Conservation (phyloP, 1,140 invertebrate species). For the Portunus trituberculatus region DNA sequence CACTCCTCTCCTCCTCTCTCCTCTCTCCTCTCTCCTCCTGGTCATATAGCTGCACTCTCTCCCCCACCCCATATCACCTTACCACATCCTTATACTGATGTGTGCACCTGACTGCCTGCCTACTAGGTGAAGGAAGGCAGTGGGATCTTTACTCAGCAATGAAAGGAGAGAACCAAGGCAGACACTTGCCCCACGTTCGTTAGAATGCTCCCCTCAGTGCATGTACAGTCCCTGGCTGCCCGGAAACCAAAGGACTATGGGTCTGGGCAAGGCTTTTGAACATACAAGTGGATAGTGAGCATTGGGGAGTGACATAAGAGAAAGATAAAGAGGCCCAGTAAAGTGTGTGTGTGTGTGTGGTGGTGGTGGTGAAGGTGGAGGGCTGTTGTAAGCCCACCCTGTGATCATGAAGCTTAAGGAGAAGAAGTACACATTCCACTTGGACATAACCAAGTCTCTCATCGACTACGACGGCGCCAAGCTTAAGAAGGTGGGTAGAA, state of each 20-base stretch:
- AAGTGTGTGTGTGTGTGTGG: not conserved
- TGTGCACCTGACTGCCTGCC: too few species aligned
- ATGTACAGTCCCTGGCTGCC: not conserved
- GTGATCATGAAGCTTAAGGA: constrained; percentile 76
- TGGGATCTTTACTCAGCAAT: too few species aligned
- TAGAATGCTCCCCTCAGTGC: not conserved
- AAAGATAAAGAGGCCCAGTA: not conserved
- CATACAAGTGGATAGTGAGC: not conserved
- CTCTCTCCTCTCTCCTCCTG: too few species aligned
- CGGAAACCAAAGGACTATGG: not conserved
- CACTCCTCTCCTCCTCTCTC: too few species aligned
- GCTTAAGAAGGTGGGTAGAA: constrained; percentile 71
- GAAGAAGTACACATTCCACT: constrained; percentile 76
- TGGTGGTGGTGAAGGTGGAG: not conserved
- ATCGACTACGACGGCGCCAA: constrained; percentile 77
- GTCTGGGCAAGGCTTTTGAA: not conserved
- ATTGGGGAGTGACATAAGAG: not conserved
- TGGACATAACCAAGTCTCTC: constrained; percentile 77
- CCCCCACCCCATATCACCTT: too few species aligned
- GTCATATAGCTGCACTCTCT: too few species aligned
- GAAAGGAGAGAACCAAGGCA: not conserved
- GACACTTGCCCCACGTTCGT: not conserved
- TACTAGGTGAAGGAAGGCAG: too few species aligned
- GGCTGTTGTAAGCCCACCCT: not conserved
- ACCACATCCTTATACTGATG: too few species aligned